These are phyloP conservation scores for Argentina silus DNA, from an alignment of 2,797 vertebrate species.

Conservation along the genomic window DNA sequence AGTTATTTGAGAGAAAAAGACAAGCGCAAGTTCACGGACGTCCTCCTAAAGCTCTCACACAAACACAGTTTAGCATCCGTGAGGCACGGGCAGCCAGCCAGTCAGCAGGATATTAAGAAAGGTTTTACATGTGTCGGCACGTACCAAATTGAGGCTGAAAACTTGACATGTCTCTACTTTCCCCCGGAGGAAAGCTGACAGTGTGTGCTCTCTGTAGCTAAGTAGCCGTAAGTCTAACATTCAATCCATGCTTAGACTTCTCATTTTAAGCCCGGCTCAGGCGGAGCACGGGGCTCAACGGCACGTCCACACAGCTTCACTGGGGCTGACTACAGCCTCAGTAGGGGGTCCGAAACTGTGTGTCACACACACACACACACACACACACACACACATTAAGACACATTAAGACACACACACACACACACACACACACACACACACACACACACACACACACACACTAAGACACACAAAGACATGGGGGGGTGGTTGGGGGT, in stretches of 20 bases:
- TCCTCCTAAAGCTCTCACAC: slow-evolving; percentile 29
- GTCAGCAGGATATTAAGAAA: slow-evolving; percentile 56
- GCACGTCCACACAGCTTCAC: slow-evolving; percentile 15
- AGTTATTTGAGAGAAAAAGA: not conserved
- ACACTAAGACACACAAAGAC: too few relatives aligned
- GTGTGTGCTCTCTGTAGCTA: slow-evolving; percentile 52
- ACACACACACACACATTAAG: too few relatives aligned
- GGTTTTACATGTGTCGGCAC: slow-evolving; percentile 50
- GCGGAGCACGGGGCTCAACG: slow-evolving; percentile 39
- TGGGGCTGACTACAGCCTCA: not conserved
- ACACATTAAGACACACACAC: too few relatives aligned
- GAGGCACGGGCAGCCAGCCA: slow-evolving; percentile 36
- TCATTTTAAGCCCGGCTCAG: slow-evolving; percentile 52
- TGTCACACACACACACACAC: too few relatives aligned
- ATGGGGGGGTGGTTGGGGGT: too few relatives aligned
- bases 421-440: too few relatives aligned
- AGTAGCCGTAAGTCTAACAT: slow-evolving; percentile 55
- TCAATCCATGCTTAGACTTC: slow-evolving; percentile 66
- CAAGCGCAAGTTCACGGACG: not conserved
- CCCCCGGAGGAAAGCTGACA: slow-evolving; percentile 52
- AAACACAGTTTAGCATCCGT: slow-evolving; percentile 43
- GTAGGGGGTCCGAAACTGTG: not conserved
- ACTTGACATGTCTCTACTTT: slow-evolving; percentile 52
- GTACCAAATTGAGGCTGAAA: slow-evolving; percentile 45
- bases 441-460: too few relatives aligned